Base-by-base conservation (phyloP, 2,797 vertebrate species). In the Megalops cyprinoides region DNA sequence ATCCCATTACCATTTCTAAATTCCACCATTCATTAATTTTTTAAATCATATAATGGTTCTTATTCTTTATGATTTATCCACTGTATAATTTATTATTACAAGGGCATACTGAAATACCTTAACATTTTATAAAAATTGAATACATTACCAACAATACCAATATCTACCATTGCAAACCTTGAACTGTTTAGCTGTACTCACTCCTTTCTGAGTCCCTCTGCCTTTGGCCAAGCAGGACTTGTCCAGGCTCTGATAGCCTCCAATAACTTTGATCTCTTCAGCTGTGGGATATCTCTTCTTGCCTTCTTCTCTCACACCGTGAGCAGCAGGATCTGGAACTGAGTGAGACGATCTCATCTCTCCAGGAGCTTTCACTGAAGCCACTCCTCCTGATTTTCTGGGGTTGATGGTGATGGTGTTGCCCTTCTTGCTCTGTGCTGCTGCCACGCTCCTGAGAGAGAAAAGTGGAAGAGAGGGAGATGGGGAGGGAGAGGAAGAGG, bases 181-280 rank as follows among this genome's bases (percentile, higher is more conserved):
- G 31, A 65, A 37, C 14, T 31, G 20, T 65, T 4, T 48, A 74
- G 44, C 23, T 44, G 14, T 74, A 89, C 95, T 93, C 92, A 98
- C 97, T 92, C 90, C 94, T 92, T 96, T 98, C 1, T 89, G 88
- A 10, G 91, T 91, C 1, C 86, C 91, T 90, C 88, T 94, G 23
- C 88, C 94, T 89, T 96, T 97, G 76, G 92, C 88, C 81, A 98
- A 90, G 85, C 97, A 98, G n/a, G 97, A 98, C 84, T 90, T 95
- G 78, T 95, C 92, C 79, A 97, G 92, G 51, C 90, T 94, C 88
- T 94, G 94, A 90, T 97, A 98, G 77, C 97, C 97, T 25, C 97
- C 97, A 7, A 98, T 96, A 82, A 98, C 97, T 89, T 94, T 89
- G 37, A 98, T 98, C 89, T 98, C 96, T 80, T 98, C 96, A 0